Evolutionary conservation across 1,140 invertebrate genomes (phyloP), one percentile per base, ranked within the genome.

Genomic region (Dufourea novaeangliae): DNA sequence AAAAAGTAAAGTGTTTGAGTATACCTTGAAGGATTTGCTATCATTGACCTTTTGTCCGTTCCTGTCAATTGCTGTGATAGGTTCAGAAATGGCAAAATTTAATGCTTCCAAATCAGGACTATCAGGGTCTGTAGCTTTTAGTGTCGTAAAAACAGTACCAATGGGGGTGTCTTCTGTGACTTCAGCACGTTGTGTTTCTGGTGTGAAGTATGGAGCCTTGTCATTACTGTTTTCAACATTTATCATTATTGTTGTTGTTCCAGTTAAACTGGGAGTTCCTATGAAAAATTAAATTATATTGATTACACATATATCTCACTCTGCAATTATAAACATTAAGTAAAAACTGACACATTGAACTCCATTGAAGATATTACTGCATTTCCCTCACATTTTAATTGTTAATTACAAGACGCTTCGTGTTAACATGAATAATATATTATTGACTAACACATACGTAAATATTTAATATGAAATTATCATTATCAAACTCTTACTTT

Each of bases 211-310:
- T 0, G 98, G 98, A 78, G 95, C 93, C 90, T 98, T 98, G 88
- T 98, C 96, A 89, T 99, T 99, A 37, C 95, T 97, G 88, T 98
- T 97, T 29, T 96, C 94, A 2, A 98, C 94, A 81, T 94, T 95
- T 2, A 98, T 94, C 56, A 94, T 95, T 1, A 98, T 84, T 1
- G 95, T 96, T 0, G 97, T 95, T 0, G 96, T 97, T 17, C 97
- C 97, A 0, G 96, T 97, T 63, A 97, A 90, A 83, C 95, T 95
- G 11, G 97, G 97, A 2, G 94, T 95, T 54, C 96, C 95, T 95
- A 79, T 1, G n/a, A 74, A 79, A 59, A 12, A 75, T 10, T 25
- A 12, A 8, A 22, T 25, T 32, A 34, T 1, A 57, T 22, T 20
- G n/a, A 56, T n/a, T n/a, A 52, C 0, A 46, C n/a, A n/a, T 46